phyloP scores from a whole-genome alignment of 2,888 invertebrate genomes.

The Dione vanillae region DNA sequence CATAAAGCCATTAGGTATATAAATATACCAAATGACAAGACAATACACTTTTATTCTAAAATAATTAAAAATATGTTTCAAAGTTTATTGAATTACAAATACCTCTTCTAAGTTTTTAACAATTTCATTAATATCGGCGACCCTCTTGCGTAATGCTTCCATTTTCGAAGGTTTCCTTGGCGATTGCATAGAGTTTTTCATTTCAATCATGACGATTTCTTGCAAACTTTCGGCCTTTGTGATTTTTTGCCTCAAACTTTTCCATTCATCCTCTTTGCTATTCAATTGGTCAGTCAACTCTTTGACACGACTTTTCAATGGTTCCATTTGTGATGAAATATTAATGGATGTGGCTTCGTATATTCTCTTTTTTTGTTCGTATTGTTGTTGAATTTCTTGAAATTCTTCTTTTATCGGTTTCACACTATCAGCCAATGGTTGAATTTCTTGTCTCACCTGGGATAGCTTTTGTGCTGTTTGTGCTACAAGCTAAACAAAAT shows the following conservation, averaged over 20 bases:
- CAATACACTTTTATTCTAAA: background rate
- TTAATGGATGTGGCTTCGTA: constrained; percentile 87
- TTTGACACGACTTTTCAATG: constrained; percentile 81
- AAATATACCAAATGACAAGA: background rate
- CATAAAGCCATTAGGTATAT: no score
- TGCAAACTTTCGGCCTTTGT: constrained; percentile 83
- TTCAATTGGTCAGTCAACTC: constrained; percentile 81
- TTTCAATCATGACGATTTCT: constrained; percentile 79
- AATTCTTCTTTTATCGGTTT: constrained; percentile 87
- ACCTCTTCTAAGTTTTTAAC: constrained; percentile 74
- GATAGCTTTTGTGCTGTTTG: constrained; percentile 85
- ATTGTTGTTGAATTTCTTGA: constrained; percentile 86
- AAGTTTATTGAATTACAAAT: constrained; percentile 1
- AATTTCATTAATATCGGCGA: constrained; percentile 85
- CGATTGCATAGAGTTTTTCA: constrained; percentile 80
- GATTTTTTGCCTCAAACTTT: constrained; percentile 80
- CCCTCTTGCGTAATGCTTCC: constrained; percentile 85
- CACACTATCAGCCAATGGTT: constrained; percentile 79
- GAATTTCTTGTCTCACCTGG: constrained; percentile 77
- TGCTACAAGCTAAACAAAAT: constrained; percentile 85
- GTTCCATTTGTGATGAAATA: constrained; percentile 82
- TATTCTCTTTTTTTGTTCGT: constrained; percentile 87
- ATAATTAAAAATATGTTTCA: background rate
- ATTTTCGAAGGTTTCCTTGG: constrained; percentile 81
- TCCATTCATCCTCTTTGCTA: constrained; percentile 82